phyloP scores from a whole-genome alignment of 1,140 invertebrate species.

The Diplogasteroides magnus region DNA sequence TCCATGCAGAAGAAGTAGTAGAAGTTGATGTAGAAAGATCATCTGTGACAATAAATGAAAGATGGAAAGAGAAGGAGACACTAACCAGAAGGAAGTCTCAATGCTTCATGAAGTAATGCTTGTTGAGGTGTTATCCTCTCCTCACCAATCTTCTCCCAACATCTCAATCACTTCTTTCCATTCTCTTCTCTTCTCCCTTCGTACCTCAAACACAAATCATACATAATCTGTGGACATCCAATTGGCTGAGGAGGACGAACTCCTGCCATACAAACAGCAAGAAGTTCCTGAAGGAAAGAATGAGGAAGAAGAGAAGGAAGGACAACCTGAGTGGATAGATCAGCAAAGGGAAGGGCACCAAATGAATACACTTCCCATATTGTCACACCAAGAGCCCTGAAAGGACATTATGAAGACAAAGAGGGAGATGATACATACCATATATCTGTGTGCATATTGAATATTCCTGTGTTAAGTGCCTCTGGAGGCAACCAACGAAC shows the following conservation, averaged over 20 bases:
- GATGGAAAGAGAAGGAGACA: not conserved
- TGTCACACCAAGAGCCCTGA: slow-evolving; percentile 56
- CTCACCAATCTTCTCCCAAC: not conserved
- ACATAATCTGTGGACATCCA: slow-evolving; percentile 7
- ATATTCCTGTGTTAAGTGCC: slow-evolving; percentile 87
- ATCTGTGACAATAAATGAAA: no score
- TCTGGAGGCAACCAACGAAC: slow-evolving; percentile 85
- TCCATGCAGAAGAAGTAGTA: not conserved
- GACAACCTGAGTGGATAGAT: slow-evolving; percentile 91
- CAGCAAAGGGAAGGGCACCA: slow-evolving; percentile 85
- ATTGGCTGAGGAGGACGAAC: slow-evolving; percentile 14
- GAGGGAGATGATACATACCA: slow-evolving; percentile 62
- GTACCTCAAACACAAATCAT: slow-evolving; percentile 11
- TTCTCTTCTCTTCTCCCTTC: not conserved
- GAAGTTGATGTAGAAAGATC: not conserved
- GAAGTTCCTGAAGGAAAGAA: slow-evolving; percentile 1
- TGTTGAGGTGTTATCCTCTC: not conserved
- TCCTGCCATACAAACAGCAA: slow-evolving; percentile 4
- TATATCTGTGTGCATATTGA: slow-evolving; percentile 91
- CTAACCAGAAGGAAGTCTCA: not conserved
- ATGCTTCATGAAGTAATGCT: not conserved
- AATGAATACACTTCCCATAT: slow-evolving; percentile 59
- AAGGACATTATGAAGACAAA: no score
- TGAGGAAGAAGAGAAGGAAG: slow-evolving; percentile 63
- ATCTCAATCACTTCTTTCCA: not conserved